These are phyloP conservation scores for Nansenia antarctica DNA, from an alignment of 2,113 vertebrate genomes.

Conservation along the genomic window DNA sequence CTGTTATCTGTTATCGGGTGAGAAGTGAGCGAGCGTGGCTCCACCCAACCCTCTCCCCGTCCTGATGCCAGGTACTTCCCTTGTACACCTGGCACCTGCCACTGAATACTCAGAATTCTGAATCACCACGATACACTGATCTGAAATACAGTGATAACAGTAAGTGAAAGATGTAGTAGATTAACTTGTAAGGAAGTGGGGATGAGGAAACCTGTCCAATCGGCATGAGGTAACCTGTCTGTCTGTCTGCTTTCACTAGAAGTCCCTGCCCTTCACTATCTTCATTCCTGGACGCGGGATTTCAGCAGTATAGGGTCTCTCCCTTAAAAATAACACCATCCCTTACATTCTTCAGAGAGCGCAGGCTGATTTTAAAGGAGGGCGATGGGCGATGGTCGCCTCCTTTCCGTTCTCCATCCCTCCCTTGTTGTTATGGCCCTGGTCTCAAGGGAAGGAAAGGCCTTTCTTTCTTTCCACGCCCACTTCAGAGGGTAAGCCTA, in stretches of 20 bases:
- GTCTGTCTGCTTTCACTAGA: background rate
- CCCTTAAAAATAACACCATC: conserved; percentile 16
- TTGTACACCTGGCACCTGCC: background rate
- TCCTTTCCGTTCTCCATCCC: background rate
- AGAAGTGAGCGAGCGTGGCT: background rate
- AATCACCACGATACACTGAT: no score
- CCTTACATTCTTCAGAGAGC: background rate
- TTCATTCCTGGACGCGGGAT: background rate
- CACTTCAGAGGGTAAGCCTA: conserved; percentile 12
- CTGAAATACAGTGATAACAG: no score
- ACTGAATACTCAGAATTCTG: background rate
- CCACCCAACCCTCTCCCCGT: background rate
- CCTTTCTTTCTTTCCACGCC: conserved; percentile 5
- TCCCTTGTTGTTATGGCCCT: background rate
- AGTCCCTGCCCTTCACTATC: conserved; percentile 5
- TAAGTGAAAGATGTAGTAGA: no score
- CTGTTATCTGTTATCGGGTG: background rate
- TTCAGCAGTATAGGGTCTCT: background rate
- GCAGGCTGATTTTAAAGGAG: background rate
- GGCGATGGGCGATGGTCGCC: background rate
- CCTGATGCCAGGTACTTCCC: background rate
- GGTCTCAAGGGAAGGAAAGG: no score
- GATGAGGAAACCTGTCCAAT: no score
- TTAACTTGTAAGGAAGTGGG: no score
- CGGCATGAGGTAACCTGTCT: no score